A percentile compares a stretch with the other conserved stretches of the same genome.
These are phyloP conservation scores for Argynnis bischoffii DNA, from an alignment of 2,888 invertebrate genomes.

Conservation along the genomic window DNA sequence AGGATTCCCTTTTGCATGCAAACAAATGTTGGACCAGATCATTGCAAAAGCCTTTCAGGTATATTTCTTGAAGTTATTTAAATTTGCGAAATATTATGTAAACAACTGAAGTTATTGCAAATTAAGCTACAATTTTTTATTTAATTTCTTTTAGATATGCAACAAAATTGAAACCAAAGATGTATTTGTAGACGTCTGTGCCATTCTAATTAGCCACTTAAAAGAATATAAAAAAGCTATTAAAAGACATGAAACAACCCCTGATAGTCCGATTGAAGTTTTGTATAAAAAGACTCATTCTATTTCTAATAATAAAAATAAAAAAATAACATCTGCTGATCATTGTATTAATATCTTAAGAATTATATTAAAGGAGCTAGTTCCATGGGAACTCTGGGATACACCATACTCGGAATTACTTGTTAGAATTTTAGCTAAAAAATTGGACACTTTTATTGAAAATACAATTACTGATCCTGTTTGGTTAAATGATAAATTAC, in stretches of 20 bases:
- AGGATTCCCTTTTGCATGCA: slow-evolving; percentile 77
- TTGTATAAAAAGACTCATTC: slow-evolving; percentile 75
- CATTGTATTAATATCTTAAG: slow-evolving; percentile 83
- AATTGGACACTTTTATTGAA: slow-evolving; percentile 76
- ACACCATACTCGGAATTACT: slow-evolving; percentile 85
- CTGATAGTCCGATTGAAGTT: slow-evolving; percentile 65
- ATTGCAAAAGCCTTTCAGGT: slow-evolving; percentile 76
- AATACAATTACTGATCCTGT: slow-evolving; percentile 75
- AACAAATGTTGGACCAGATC: slow-evolving; percentile 77
- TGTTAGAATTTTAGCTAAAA: slow-evolving; percentile 83
- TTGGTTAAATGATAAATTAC: slow-evolving; percentile 73
- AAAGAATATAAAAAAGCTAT: slow-evolving; percentile 84
- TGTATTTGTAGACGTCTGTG: slow-evolving; percentile 70
- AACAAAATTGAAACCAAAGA: slow-evolving; percentile 74
- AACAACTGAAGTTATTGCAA: neutral
- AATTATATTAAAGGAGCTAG: slow-evolving; percentile 83
- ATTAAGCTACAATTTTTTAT: slow-evolving; percentile 9
- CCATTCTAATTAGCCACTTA: slow-evolving; percentile 82
- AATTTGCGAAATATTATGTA: neutral
- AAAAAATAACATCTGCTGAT: slow-evolving; percentile 73
- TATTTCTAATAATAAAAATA: slow-evolving; percentile 58
- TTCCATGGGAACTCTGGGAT: slow-evolving; percentile 86
- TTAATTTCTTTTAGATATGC: slow-evolving; percentile 61
- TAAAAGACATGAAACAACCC: slow-evolving; percentile 80
- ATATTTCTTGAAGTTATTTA: slow-evolving; percentile 26